Evolutionary conservation across 2,797 vertebrate species (phyloP).

Genomic region (Pseudochaenichthys georgianus): DNA sequence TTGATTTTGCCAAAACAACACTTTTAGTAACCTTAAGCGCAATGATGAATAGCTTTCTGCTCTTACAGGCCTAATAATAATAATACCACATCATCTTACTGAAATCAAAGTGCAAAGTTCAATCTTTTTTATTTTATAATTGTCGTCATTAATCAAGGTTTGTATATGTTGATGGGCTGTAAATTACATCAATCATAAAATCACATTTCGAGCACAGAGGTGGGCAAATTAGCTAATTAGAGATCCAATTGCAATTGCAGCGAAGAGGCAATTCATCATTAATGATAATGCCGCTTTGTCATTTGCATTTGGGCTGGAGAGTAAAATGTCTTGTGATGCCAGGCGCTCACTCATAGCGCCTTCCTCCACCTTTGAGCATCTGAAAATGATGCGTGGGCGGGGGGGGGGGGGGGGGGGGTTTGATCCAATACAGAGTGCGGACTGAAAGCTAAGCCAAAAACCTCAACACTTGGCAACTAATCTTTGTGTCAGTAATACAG

Average conservation of each 20-base stretch:
- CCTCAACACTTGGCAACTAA: conserved; percentile 48
- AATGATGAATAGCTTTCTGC: neutral
- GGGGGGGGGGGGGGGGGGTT: neutral
- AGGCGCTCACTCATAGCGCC: conserved; percentile 52
- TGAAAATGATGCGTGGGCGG: conserved; percentile 65
- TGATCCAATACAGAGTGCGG: conserved; percentile 52
- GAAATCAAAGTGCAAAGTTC: conserved; percentile 4
- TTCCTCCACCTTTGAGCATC: conserved; percentile 50
- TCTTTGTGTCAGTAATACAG: conserved; percentile 34
- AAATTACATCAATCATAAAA: conserved; percentile 39
- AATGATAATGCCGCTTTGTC: conserved; percentile 34
- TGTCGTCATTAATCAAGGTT: conserved; percentile 42
- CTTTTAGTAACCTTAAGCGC: neutral
- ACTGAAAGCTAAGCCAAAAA: conserved; percentile 51
- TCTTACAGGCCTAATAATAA: neutral
- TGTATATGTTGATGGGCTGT: conserved; percentile 33
- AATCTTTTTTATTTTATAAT: conserved; percentile 35
- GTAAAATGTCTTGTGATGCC: conserved; percentile 44
- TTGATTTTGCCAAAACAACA: conserved; percentile 2
- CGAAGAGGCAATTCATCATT: conserved; percentile 50
- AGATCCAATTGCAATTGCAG: conserved; percentile 46
- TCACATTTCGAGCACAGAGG: conserved; percentile 30
- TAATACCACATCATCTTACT: conserved; percentile 10
- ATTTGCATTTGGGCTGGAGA: conserved; percentile 53
- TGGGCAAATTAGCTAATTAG: conserved; percentile 54